These are phyloP conservation scores for Myathropa florea DNA, from an alignment of 2,888 invertebrate species.

Conservation along the genomic window DNA sequence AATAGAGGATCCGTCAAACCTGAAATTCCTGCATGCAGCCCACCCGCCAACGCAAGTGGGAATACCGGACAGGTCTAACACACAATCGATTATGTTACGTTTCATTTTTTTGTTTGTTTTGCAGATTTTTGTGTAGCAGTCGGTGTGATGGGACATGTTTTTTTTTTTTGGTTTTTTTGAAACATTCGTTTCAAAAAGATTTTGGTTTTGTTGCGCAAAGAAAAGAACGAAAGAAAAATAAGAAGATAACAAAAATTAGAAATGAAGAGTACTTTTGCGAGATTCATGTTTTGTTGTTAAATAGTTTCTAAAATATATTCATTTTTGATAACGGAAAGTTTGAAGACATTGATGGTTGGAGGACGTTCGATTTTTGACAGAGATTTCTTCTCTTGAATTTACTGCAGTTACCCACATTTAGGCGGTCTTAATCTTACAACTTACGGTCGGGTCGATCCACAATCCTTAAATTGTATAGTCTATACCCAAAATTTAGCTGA, in stretches of 20 bases:
- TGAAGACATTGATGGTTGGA: slow-evolving; percentile 48
- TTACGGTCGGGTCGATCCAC: too few species aligned
- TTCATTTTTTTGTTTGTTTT: slow-evolving; percentile 45
- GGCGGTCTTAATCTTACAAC: too few species aligned
- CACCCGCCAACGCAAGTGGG: slow-evolving; percentile 81
- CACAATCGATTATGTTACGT: slow-evolving; percentile 1
- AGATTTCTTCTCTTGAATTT: slow-evolving; percentile 16
- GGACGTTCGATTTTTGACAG: slow-evolving; percentile 40
- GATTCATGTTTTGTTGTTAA: slow-evolving; percentile 7
- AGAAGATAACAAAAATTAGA: slow-evolving; percentile 70
- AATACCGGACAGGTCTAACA: slow-evolving; percentile 80
- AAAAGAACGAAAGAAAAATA: slow-evolving; percentile 71
- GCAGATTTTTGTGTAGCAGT: slow-evolving; percentile 66
- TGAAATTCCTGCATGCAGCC: slow-evolving; percentile 81
- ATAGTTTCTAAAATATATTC: slow-evolving; percentile 38
- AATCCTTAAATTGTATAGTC: too few species aligned
- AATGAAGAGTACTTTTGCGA: slow-evolving; percentile 61
- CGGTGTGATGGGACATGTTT: slow-evolving; percentile 9
- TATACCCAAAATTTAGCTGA: too few species aligned
- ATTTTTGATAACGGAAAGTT: slow-evolving; percentile 50
- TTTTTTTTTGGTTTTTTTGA: slow-evolving; percentile 25
- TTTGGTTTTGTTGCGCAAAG: slow-evolving; percentile 69
- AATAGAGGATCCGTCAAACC: slow-evolving; percentile 81
- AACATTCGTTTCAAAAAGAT: slow-evolving; percentile 53
- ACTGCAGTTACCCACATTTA: too few species aligned